These are phyloP conservation scores for Bombus balteatus DNA, from an alignment of 1,140 invertebrate species.

Conservation along the genomic window DNA sequence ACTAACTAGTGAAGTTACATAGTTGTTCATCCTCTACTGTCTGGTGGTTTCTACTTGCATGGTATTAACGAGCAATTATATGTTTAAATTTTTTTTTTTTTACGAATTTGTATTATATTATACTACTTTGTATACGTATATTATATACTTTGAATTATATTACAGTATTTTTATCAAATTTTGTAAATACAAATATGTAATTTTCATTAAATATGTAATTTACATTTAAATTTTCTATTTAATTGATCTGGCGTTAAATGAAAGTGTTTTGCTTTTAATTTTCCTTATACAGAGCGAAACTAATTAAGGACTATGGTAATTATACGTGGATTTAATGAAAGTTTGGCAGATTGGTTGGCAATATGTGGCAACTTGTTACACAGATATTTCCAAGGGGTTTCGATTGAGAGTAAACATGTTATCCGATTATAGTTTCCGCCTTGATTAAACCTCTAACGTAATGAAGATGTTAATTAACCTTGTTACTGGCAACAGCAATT, in stretches of 20 bases:
- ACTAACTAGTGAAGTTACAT: neutral
- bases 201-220: too few relatives aligned
- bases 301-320: neutral
- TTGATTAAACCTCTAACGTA: slow-evolving; percentile 46
- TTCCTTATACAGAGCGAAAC: too few relatives aligned
- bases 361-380: slow-evolving; percentile 10
- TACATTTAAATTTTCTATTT: too few relatives aligned
- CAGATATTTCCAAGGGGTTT: slow-evolving; percentile 3
- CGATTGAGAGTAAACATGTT: slow-evolving; percentile 39
- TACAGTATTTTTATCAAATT: too few relatives aligned
- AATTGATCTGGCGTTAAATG: neutral
- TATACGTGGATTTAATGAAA: neutral
- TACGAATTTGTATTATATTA: too few relatives aligned
- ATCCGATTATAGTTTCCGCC: slow-evolving; percentile 43
- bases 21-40: too few relatives aligned
- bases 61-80: neutral
- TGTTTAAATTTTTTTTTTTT: too few relatives aligned
- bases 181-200: too few relatives aligned
- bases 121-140: too few relatives aligned
- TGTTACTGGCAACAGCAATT: slow-evolving; percentile 29
- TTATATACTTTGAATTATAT: too few relatives aligned
- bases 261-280: neutral
- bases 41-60: neutral
- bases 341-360: neutral
- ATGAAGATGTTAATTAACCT: slow-evolving; percentile 55